These are phyloP conservation scores for Patella ulyssiponensis DNA, from an alignment of 2,888 invertebrate genomes.

Conservation along the genomic window DNA sequence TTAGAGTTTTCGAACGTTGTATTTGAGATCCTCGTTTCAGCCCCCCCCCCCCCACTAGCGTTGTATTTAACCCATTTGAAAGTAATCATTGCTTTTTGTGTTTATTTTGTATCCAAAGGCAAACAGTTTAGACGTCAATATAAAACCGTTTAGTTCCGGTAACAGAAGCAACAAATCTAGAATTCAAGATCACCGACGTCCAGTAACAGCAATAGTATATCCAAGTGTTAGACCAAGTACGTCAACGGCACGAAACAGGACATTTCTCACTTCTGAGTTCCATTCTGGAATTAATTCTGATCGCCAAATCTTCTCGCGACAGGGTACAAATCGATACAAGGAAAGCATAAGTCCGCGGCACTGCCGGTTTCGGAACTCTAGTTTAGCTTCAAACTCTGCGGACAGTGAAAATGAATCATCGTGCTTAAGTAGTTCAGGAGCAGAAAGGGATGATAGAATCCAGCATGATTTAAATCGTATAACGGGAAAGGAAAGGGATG, in stretches of 20 bases:
- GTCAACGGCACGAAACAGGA: background rate
- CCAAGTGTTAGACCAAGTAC: background rate
- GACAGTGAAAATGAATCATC: background rate
- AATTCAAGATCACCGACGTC: background rate
- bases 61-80: too few species aligned
- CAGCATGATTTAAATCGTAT: conserved; percentile 25
- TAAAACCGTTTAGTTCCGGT: too few species aligned
- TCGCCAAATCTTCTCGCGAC: background rate
- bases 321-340: too few species aligned
- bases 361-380: too few species aligned
- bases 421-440: background rate
- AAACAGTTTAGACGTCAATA: too few species aligned
- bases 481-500: conserved; percentile 52
- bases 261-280: background rate
- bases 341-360: too few species aligned
- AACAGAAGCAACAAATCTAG: too few species aligned
- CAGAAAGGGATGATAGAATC: background rate
- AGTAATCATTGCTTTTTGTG: too few species aligned
- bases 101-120: too few species aligned
- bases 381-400: background rate
- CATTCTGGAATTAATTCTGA: background rate
- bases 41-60: too few species aligned
- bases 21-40: too few species aligned
- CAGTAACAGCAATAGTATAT: conserved; percentile 6
- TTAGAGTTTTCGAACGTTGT: too few species aligned